Evolutionary conservation across 2,888 invertebrate species (phyloP).

Genomic region (Lasioglossum lativentre): DNA sequence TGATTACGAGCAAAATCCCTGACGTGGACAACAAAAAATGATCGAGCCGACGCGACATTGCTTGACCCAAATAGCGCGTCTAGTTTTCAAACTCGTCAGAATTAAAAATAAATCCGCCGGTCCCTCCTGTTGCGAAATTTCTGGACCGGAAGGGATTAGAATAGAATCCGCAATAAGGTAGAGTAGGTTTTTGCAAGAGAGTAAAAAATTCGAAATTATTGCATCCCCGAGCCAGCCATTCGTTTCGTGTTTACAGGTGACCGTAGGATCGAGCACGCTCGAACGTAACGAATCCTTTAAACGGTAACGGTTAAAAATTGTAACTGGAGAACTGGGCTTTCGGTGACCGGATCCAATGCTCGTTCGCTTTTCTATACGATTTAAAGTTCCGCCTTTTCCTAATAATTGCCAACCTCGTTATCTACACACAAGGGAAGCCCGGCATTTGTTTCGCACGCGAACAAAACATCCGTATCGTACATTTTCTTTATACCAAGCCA

Average conservation of each 20-base stretch:
- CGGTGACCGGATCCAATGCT: not conserved
- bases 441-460: constrained; percentile 46
- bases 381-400: constrained; percentile 32
- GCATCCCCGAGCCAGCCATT: not conserved
- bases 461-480: constrained; percentile 30
- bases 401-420: constrained; percentile 59
- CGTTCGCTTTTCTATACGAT: not conserved
- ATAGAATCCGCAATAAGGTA: not conserved
- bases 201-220: constrained; percentile 3
- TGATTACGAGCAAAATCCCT: not conserved
- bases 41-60: not conserved
- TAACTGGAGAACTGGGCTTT: constrained; percentile 4
- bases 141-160: not conserved
- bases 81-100: not conserved
- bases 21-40: not conserved
- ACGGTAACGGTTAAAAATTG: constrained; percentile 32
- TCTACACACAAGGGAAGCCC: constrained; percentile 35
- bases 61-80: not conserved
- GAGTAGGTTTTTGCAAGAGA: not conserved
- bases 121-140: not conserved
- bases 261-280: not conserved
- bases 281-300: not conserved
- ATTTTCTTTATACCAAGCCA: constrained; percentile 36
- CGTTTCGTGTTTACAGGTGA: not conserved
- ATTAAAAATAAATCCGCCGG: not conserved